These are phyloP conservation scores for Eremobia ochroleuca DNA, from an alignment of 2,888 invertebrate species.

Conservation along the genomic window DNA sequence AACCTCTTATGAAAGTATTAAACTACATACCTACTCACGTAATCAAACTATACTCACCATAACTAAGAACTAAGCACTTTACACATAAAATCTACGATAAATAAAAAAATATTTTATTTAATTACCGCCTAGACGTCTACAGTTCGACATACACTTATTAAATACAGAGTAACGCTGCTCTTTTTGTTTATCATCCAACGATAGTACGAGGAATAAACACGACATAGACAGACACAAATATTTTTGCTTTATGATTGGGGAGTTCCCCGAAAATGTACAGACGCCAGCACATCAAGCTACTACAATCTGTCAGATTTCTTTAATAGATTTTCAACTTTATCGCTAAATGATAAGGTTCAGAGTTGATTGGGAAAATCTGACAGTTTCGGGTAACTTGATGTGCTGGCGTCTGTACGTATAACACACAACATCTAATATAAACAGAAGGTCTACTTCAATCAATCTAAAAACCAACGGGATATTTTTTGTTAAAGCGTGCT, in stretches of 20 bases:
- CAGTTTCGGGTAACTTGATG: too few relatives aligned
- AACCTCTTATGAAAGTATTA: not conserved
- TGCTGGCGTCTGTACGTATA: too few relatives aligned
- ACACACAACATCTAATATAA: not conserved
- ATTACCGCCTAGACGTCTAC: not conserved
- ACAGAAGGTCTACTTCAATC: conserved; percentile 25
- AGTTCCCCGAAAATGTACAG: conserved; percentile 23
- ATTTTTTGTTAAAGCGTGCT: not conserved
- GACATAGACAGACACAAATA: not conserved
- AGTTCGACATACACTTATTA: not conserved
- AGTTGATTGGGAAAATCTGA: too few relatives aligned
- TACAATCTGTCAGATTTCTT: too few relatives aligned
- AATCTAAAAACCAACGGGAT: not conserved
- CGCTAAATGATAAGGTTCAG: too few relatives aligned
- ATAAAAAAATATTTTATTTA: not conserved
- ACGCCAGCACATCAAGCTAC: too few relatives aligned
- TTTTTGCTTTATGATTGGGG: conserved; percentile 6
- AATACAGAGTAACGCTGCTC: not conserved
- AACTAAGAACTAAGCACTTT: not conserved
- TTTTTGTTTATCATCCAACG: not conserved
- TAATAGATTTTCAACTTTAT: too few relatives aligned
- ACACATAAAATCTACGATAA: not conserved
- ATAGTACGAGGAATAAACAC: not conserved
- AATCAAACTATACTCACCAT: not conserved
- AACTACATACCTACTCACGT: not conserved